Evolutionary conservation across 2,888 invertebrate species (phyloP), one percentile per base, ranked within the genome.

Genomic region (Drosophila robusta): DNA sequence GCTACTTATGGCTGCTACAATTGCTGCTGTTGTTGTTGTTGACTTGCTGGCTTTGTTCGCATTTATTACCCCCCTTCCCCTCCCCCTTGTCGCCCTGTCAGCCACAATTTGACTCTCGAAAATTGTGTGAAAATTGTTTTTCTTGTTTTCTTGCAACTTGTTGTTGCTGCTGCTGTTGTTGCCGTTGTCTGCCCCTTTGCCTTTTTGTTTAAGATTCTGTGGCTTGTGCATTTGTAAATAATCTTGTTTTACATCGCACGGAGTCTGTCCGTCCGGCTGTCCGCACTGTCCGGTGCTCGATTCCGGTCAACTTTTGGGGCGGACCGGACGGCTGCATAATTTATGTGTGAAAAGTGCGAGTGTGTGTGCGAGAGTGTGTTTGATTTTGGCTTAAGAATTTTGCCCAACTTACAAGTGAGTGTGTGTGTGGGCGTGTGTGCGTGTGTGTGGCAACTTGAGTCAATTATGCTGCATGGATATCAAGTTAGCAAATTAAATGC

Each of bases 121-220:
- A 86, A 86, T 86, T 82, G 86, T 82, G 87, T 87, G 84, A 83
- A 87, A 87, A 87, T 82, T 82, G 82, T 87, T 84, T 80, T 87
- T 78, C 78, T 87, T 80, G 80, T 58, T 50, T 39, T 61, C 45
- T 49, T 45, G 45, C 41, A 18, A 34, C 6, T 68, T 62, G 32
- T 60, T 68, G 61, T 64, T 68, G 60, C 8, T 61, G 18, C 32
- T 42, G 44, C 36, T 47, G 39, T 16, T 57, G 71, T 51, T 66
- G 74, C 26, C 64, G 42, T 51, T 68, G 57, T 36, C 50, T 46
- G 34, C 50, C 45, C 56, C 64, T 68, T 49, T 52, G 51, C 50
- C 68, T 63, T 70, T 70, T 74, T 85, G 87, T 87, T 85, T 83
- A 83, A 83, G 82, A 83, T 85, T 83, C 85, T 83, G 82, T 87